These are phyloP conservation scores for Artemia sinica DNA, from an alignment of 2,888 invertebrate species.

Conservation along the genomic window DNA sequence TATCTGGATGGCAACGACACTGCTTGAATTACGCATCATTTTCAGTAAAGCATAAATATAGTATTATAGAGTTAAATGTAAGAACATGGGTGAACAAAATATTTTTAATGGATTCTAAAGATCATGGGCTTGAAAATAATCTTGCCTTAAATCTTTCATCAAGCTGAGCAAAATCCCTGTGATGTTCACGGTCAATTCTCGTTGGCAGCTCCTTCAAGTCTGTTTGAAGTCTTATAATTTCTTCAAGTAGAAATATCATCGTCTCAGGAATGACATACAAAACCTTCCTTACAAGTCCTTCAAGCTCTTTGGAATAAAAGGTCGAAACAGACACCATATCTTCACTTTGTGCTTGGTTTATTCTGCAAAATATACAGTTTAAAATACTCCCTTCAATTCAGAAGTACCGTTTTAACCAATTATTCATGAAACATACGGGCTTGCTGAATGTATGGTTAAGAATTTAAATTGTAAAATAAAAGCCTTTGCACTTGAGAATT, in stretches of 20 bases:
- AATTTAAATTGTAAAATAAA: no score
- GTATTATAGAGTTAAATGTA: background rate
- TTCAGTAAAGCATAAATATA: background rate
- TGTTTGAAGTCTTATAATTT: conserved; percentile 77
- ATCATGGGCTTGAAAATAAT: background rate
- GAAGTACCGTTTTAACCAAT: no score
- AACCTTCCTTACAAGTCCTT: conserved; percentile 75
- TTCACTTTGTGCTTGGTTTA: conserved; percentile 79
- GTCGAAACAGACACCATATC: conserved; percentile 81
- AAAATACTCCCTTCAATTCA: no score
- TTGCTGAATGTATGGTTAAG: no score
- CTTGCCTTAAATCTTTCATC: conserved; percentile 56
- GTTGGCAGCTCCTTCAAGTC: conserved; percentile 76
- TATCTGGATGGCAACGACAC: no score
- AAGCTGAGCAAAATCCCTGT: conserved; percentile 78
- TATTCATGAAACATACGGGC: no score
- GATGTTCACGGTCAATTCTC: conserved; percentile 74
- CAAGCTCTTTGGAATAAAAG: conserved; percentile 77
- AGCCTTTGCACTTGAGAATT: no score
- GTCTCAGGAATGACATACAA: conserved; percentile 91
- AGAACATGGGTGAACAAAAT: background rate
- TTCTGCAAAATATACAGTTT: conserved; percentile 37
- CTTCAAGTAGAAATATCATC: conserved; percentile 74
- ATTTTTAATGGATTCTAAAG: no score
- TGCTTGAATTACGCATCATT: background rate